These are phyloP conservation scores for Myanophis thanlyinensis DNA, from an alignment of 2,113 vertebrate genomes.

Conservation along the genomic window DNA sequence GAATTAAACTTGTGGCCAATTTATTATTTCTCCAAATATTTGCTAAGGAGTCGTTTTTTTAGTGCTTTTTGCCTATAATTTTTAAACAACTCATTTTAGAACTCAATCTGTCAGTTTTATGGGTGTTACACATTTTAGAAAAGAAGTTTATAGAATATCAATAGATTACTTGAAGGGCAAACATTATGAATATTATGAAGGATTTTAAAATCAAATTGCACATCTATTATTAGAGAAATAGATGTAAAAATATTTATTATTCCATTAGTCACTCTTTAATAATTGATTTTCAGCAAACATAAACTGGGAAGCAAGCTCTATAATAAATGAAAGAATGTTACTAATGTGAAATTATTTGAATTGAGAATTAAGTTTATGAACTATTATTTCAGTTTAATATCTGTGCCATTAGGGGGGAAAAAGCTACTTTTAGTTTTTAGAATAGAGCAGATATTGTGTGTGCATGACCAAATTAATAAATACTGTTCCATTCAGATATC, in stretches of 20 bases:
- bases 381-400: background rate
- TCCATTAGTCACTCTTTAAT: background rate
- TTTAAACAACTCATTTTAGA: slow-evolving; percentile 10
- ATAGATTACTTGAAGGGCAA: slow-evolving; percentile 4
- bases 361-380: background rate
- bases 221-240: slow-evolving; percentile 13
- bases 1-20: background rate
- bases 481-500: background rate
- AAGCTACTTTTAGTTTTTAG: background rate
- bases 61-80: background rate
- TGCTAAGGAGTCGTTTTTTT: background rate
- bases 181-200: slow-evolving; percentile 2
- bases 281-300: background rate
- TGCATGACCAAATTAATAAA: background rate
- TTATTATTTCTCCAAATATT: background rate
- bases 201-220: slow-evolving; percentile 35
- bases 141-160: background rate
- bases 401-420: no score
- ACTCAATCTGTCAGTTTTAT: background rate
- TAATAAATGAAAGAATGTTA: background rate
- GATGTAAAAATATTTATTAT: background rate
- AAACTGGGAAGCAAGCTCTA: background rate
- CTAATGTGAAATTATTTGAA: background rate
- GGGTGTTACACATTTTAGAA: background rate
- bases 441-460: background rate